Evolutionary conservation across 1,140 invertebrate genomes (phyloP), one percentile per base, ranked within the genome.

Genomic region (Drosophila miranda): DNA sequence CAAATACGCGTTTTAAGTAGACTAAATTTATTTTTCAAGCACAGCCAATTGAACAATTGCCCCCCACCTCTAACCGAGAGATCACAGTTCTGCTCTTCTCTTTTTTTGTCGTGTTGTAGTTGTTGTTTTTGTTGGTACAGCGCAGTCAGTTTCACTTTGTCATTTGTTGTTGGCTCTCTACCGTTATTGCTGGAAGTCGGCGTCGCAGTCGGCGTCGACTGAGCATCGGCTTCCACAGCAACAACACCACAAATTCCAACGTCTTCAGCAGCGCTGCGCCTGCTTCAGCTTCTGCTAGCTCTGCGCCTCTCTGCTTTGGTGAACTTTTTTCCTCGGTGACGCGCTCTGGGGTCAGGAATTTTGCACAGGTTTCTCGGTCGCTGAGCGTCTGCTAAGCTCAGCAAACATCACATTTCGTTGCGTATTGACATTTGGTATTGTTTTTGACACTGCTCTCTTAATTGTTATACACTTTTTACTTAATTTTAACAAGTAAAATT

Each of bases 1-100:
- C 77, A 86, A 86, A 78, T 84, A 77, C 63, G 57, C 64, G 54
- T 75, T 60, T 66, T 77, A 56, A 75, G 80, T 75, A 78, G 77
- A 82, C 75, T 78, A 74, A 82, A 75, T 82, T 57, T 64, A 63
- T 67, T 78, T 86, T 48, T 70, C 55, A 72, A 81, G 73, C 82
- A 81, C 81, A 86, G 73, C 81, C 81, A 84, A 84, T 84, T 84
- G 82, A 86, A 87, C 82, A 86, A 86, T 87, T 81, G 78, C 63
- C 82, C 70, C 46, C 16, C 45, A 38, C 45, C 63, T 50, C 51
- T 68, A 38, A 53, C 41, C n/a, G 51, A 77, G 52, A 87, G 82
- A 87, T 86, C 82, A 86, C 83, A 87, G 78, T 87, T 73, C 64
- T 76, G 74, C 68, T 77, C 62, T 73, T 81, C 45, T 60, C 53